A percentile compares a stretch with the other conserved stretches of the same genome.
phyloP scores from a whole-genome alignment of 1,140 invertebrate genomes.

The Delia radicum region DNA sequence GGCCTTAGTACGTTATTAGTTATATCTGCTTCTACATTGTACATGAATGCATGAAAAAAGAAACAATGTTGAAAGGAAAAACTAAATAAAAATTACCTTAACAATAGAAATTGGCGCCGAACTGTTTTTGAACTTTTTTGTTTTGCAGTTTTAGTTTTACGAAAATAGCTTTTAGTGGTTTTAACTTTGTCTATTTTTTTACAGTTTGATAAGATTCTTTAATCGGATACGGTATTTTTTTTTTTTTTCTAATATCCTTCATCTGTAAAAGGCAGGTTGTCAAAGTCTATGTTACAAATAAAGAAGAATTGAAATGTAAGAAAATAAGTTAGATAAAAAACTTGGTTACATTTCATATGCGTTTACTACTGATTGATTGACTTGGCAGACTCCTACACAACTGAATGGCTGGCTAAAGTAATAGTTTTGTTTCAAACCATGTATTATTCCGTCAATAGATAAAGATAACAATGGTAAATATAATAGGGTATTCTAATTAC shows the following conservation, averaged over 20 bases:
- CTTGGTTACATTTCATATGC: background rate
- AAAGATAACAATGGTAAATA: no score
- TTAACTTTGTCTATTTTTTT: background rate
- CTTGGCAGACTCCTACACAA: background rate
- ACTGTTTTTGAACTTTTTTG: background rate
- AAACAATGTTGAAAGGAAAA: background rate
- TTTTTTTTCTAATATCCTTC: background rate
- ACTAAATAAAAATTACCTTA: background rate
- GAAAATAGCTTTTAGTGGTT: slow-evolving; percentile 13
- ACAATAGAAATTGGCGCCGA: background rate
- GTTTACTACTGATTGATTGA: background rate
- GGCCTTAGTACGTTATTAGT: no score
- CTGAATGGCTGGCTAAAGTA: background rate
- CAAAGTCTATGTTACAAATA: background rate
- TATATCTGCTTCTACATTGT: no score
- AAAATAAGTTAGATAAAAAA: background rate
- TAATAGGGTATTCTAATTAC: no score
- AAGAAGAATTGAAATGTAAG: background rate
- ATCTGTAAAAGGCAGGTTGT: slow-evolving; percentile 10
- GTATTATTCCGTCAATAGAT: no score
- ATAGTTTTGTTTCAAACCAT: background rate
- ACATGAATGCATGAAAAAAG: background rate
- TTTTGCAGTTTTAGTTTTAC: background rate
- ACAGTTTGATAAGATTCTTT: background rate
- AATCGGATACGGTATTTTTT: background rate